A percentile compares a stretch with the other conserved stretches of the same genome.
Conservation (phyloP, 2,888 invertebrate genomes). For the Choreutis nemorana region DNA sequence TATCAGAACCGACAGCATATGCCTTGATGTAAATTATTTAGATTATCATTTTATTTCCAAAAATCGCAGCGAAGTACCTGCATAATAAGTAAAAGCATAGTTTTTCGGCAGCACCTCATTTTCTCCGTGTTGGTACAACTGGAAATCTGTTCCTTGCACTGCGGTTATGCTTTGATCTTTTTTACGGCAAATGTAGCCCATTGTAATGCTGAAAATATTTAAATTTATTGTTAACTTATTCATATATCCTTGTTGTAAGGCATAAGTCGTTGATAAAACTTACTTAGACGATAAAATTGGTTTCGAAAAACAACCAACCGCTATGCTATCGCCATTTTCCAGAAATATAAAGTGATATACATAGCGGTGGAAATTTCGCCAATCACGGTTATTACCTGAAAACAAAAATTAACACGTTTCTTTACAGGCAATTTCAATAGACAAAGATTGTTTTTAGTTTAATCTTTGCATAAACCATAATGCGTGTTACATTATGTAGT, state of each 20-base stretch:
- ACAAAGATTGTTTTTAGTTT: too few species aligned
- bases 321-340: slow-evolving; percentile 74
- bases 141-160: slow-evolving; percentile 55
- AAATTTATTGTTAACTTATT: slow-evolving; percentile 1
- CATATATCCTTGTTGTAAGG: background rate
- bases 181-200: slow-evolving; percentile 69
- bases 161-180: slow-evolving; percentile 25
- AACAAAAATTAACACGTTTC: too few species aligned
- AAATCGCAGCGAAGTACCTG: too few species aligned
- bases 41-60: too few species aligned
- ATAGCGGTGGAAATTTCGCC: slow-evolving; percentile 74
- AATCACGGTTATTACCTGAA: slow-evolving; percentile 67
- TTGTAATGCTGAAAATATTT: slow-evolving; percentile 54
- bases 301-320: slow-evolving; percentile 71
- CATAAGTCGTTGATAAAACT: slow-evolving; percentile 15
- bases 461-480: too few species aligned
- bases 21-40: too few species aligned
- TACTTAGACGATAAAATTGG: slow-evolving; percentile 69
- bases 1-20: too few species aligned
- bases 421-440: too few species aligned
- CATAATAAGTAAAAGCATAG: slow-evolving; percentile 68
- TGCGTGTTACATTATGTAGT: too few species aligned
- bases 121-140: slow-evolving; percentile 70
- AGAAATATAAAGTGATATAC: slow-evolving; percentile 73
- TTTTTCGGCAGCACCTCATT: slow-evolving; percentile 63